Evolutionary conservation across 2,888 invertebrate genomes (phyloP).

Genomic region (Pseudococcus longispinus): DNA sequence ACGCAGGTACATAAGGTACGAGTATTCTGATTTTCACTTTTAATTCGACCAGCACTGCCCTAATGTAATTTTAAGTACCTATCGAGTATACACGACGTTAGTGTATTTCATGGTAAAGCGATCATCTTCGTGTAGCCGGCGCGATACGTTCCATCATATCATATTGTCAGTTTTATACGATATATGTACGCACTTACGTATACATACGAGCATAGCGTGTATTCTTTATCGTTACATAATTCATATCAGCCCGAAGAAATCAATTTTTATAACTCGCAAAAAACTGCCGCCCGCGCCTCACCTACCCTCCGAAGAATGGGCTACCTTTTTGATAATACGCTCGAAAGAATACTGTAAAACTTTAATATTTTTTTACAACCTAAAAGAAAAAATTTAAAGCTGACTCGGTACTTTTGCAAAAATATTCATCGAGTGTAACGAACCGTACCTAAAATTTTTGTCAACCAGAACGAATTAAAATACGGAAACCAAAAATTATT

Average conservation of each 20-base stretch:
- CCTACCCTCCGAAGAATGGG: not conserved
- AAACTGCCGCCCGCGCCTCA: not conserved
- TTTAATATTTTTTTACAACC: not conserved
- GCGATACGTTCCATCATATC: not conserved
- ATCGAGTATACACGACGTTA: too few species aligned
- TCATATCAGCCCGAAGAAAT: not conserved
- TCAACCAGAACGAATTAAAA: slow-evolving; percentile 7
- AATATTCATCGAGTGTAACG: slow-evolving; percentile 25
- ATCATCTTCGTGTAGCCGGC: not conserved
- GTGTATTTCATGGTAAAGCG: not conserved
- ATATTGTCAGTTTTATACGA: slow-evolving; percentile 20
- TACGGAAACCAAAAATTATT: slow-evolving; percentile 10
- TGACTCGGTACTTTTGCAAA: not conserved
- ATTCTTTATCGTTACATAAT: not conserved
- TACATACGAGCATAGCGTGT: too few species aligned
- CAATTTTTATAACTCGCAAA: not conserved
- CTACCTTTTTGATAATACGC: not conserved
- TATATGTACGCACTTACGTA: not conserved
- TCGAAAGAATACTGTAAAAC: not conserved
- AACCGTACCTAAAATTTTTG: not conserved
- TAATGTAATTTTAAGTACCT: not conserved
- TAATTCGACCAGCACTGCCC: not conserved
- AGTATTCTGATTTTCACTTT: not conserved
- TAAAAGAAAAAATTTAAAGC: slow-evolving; percentile 1
- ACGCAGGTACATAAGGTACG: not conserved